phyloP scores from a whole-genome alignment of 2,113 vertebrate genomes.

The Hiodon alosoides region DNA sequence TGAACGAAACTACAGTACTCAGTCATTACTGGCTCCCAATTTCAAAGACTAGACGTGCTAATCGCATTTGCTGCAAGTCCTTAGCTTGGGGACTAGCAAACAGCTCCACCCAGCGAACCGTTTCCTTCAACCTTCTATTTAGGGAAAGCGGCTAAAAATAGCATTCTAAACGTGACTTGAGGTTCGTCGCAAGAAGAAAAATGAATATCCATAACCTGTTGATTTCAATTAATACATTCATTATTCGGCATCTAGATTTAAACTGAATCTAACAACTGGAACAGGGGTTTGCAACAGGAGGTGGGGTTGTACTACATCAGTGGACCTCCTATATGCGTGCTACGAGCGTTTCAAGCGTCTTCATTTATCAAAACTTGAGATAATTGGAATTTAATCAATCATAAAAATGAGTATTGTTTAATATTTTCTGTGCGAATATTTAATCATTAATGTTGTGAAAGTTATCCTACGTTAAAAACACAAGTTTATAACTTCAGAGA shows the following conservation, averaged over 20 bases:
- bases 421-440: background rate
- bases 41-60: slow-evolving; percentile 61
- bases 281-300: too few species aligned
- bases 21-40: slow-evolving; percentile 24
- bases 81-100: slow-evolving; percentile 26
- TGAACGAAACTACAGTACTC: slow-evolving; percentile 31
- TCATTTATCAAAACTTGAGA: too few species aligned
- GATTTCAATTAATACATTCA: background rate
- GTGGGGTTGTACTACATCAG: too few species aligned
- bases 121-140: slow-evolving; percentile 14
- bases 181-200: slow-evolving; percentile 19
- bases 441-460: background rate
- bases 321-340: too few species aligned
- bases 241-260: slow-evolving; percentile 1
- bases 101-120: slow-evolving; percentile 57
- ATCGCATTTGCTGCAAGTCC: slow-evolving; percentile 52
- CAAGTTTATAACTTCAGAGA: background rate
- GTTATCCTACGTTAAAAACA: too few species aligned
- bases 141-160: slow-evolving; percentile 18
- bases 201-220: slow-evolving; percentile 5
- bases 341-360: too few species aligned
- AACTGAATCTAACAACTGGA: too few species aligned
- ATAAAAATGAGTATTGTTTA: background rate
- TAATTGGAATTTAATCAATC: background rate
- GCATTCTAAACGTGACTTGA: slow-evolving; percentile 28